Conservation (phyloP, 2,797 vertebrate genomes). For the Cuculus canorus region DNA sequence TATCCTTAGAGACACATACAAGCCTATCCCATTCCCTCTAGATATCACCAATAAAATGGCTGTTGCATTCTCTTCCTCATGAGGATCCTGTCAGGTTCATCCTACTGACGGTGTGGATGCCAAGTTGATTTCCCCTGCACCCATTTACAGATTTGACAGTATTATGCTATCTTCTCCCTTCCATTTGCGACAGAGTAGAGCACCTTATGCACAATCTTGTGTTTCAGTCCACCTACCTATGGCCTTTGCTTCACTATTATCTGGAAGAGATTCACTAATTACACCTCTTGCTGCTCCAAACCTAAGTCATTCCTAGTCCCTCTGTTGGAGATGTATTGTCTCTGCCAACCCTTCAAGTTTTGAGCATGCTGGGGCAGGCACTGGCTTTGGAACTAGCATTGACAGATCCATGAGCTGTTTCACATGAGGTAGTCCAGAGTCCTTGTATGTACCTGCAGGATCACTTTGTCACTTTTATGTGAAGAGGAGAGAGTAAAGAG, state of each 20-base stretch:
- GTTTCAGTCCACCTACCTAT: background rate
- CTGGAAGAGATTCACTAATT: background rate
- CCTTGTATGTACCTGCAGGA: background rate
- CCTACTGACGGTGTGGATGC: background rate
- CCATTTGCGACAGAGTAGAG: background rate
- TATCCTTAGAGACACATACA: background rate
- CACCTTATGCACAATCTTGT: background rate
- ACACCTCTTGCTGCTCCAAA: background rate
- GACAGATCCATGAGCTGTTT: background rate
- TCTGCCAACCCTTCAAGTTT: background rate
- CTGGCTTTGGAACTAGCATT: background rate
- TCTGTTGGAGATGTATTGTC: background rate
- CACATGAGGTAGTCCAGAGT: background rate
- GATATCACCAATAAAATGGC: background rate
- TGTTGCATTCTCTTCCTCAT: background rate
- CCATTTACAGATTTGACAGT: background rate
- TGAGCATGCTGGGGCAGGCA: background rate
- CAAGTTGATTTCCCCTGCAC: background rate
- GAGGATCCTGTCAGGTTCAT: background rate
- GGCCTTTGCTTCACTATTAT: background rate
- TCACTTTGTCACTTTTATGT: background rate
- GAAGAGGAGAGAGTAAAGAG: background rate
- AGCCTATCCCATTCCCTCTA: background rate
- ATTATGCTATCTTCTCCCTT: background rate
- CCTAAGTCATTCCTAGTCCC: background rate